These are phyloP conservation scores for Cettia cetti DNA, from an alignment of 2,113 vertebrate genomes.

Conservation along the genomic window DNA sequence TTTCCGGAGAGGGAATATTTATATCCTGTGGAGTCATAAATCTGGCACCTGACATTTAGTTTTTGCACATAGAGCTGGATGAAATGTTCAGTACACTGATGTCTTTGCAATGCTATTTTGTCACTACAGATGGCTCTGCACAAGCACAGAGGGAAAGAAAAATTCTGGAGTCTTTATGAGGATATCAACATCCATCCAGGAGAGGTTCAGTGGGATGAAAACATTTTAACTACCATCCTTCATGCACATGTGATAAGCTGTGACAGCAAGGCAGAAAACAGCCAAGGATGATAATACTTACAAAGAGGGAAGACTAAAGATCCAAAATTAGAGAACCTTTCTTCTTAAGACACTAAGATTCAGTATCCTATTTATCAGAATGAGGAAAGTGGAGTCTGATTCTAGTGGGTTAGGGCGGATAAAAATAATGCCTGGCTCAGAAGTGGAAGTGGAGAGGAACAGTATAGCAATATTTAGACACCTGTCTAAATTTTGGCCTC, in stretches of 20 bases:
- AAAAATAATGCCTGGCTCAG: background rate
- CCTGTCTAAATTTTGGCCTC: background rate
- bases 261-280: background rate
- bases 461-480: background rate
- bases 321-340: background rate
- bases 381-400: background rate
- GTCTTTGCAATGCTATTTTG: conserved; percentile 45
- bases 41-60: conserved; percentile 59
- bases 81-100: conserved; percentile 47
- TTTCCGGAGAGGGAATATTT: conserved; percentile 57
- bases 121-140: conserved; percentile 50
- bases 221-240: background rate
- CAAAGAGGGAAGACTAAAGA: background rate
- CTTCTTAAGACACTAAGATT: background rate
- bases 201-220: background rate
- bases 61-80: conserved; percentile 37
- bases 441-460: background rate
- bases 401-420: background rate
- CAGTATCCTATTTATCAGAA: background rate
- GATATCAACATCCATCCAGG: background rate
- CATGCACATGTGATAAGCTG: background rate
- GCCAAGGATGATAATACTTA: background rate
- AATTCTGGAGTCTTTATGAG: background rate
- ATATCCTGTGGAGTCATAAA: conserved; percentile 37
- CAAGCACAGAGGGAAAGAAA: conserved; percentile 1